phyloP scores from a whole-genome alignment of 2,797 vertebrate genomes.

The Microctenopoma lineatum region DNA sequence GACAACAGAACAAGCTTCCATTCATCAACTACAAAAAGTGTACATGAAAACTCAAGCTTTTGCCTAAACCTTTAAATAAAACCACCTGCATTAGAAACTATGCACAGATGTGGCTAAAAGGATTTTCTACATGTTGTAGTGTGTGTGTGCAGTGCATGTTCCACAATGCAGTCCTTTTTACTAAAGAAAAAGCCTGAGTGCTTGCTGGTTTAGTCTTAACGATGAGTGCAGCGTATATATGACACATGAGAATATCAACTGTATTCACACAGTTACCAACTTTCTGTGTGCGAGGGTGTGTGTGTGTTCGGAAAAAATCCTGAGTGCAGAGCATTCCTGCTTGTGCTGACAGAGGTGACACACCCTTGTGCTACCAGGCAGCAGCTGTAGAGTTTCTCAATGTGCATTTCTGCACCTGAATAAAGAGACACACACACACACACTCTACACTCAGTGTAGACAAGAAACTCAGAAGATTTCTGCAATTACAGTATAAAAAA shows the following conservation, averaged over 20 bases:
- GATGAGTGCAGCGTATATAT: not conserved
- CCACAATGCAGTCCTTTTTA: slow-evolving; percentile 22
- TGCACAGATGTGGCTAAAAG: slow-evolving; percentile 53
- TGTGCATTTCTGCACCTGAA: slow-evolving; percentile 30
- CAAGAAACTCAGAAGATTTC: not conserved
- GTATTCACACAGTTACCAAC: slow-evolving; percentile 18
- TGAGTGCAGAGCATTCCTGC: slow-evolving; percentile 63
- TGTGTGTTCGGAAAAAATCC: slow-evolving; percentile 43
- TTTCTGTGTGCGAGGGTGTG: slow-evolving; percentile 4
- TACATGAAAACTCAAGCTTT: slow-evolving; percentile 5
- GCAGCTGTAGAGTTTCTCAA: slow-evolving; percentile 79
- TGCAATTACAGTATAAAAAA: not conserved
- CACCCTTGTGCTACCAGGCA: slow-evolving; percentile 78
- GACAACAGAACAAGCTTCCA: slow-evolving; percentile 21
- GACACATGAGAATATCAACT: slow-evolving; percentile 22
- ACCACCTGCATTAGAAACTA: slow-evolving; percentile 44
- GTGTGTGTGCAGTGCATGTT: too few species aligned
- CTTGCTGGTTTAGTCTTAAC: not conserved
- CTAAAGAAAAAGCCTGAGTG: not conserved
- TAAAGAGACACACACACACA: slow-evolving; percentile 26
- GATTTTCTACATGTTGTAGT: slow-evolving; percentile 28
- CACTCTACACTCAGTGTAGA: slow-evolving; percentile 3
- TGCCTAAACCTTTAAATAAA: slow-evolving; percentile 51
- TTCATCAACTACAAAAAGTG: slow-evolving; percentile 20
- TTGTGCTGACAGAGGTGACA: slow-evolving; percentile 61